Percentiles rank a stretch among this genome's conserved stretches.
Evolutionary conservation across 2,113 vertebrate genomes (phyloP).

Genomic region (Myocastor coypus): DNA sequence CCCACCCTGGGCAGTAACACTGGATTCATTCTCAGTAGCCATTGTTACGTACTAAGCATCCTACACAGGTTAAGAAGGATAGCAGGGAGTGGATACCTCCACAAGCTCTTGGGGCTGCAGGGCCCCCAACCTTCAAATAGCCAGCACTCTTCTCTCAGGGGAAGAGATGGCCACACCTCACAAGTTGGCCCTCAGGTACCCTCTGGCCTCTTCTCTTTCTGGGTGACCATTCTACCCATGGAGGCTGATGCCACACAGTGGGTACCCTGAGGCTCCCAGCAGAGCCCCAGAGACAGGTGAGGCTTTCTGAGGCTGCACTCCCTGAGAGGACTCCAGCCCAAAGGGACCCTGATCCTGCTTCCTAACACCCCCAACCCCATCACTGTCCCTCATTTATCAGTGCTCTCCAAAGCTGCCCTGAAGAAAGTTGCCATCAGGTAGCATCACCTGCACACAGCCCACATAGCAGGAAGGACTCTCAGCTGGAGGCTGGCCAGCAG

Average conservation of each 20-base stretch:
- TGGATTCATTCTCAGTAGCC: background rate
- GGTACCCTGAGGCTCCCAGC: background rate
- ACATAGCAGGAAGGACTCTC: background rate
- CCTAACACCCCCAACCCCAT: background rate
- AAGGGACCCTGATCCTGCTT: background rate
- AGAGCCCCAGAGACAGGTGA: background rate
- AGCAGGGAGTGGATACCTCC: background rate
- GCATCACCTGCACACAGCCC: rapidly evolving
- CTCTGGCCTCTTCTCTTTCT: background rate
- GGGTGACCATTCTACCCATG: background rate
- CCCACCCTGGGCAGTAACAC: background rate
- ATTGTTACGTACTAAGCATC: no score
- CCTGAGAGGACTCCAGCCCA: background rate
- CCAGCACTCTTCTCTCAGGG: background rate
- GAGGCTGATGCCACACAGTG: rapidly evolving
- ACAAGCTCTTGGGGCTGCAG: rapidly evolving
- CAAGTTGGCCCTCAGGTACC: rapidly evolving
- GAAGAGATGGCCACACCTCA: background rate
- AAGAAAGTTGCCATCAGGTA: rapidly evolving
- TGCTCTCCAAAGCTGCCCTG: background rate
- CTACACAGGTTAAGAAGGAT: no score
- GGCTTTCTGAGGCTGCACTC: background rate
- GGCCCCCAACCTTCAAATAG: background rate
- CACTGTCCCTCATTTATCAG: background rate
- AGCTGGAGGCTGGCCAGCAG: background rate